Conservation (phyloP, 1,140 invertebrate genomes). For the Bradynema listronoti region DNA sequence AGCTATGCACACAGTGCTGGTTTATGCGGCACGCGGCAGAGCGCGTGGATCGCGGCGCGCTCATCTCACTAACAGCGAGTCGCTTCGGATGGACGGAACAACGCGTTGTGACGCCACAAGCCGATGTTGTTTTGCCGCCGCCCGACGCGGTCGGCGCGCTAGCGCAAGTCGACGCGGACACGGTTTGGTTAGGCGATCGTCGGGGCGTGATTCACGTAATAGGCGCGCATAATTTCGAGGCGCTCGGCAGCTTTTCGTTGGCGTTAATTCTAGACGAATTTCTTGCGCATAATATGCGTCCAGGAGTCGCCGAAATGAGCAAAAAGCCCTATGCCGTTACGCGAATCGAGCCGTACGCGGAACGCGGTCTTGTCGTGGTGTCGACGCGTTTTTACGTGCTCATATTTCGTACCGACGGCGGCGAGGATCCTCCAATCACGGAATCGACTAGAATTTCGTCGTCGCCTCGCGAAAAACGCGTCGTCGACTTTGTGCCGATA, state of each 20-base stretch:
- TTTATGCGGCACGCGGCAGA: constrained; percentile 3
- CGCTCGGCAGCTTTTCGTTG: not conserved
- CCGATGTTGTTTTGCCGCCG: not conserved
- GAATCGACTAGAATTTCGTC: too few relatives aligned
- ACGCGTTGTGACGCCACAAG: constrained; percentile 21
- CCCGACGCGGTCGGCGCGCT: not conserved
- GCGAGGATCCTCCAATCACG: too few relatives aligned
- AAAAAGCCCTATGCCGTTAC: too few relatives aligned
- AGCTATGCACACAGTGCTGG: constrained; percentile 16
- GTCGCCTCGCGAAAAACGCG: too few relatives aligned
- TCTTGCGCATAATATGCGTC: not conserved
- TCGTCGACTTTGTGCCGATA: too few relatives aligned
- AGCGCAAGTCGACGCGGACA: not conserved
- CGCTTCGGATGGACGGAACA: constrained; percentile 37
- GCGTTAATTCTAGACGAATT: not conserved
- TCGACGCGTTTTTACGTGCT: too few relatives aligned
- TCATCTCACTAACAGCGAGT: constrained; percentile 16
- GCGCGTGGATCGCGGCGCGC: constrained; percentile 3
- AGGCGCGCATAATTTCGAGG: not conserved
- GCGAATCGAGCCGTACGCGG: too few relatives aligned
- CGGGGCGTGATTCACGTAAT: not conserved
- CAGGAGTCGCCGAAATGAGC: too few relatives aligned
- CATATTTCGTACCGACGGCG: too few relatives aligned
- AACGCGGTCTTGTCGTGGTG: too few relatives aligned
- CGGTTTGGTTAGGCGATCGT: not conserved